Evolutionary conservation across 1,140 invertebrate genomes (phyloP).

Genomic region (Atta colombica): DNA sequence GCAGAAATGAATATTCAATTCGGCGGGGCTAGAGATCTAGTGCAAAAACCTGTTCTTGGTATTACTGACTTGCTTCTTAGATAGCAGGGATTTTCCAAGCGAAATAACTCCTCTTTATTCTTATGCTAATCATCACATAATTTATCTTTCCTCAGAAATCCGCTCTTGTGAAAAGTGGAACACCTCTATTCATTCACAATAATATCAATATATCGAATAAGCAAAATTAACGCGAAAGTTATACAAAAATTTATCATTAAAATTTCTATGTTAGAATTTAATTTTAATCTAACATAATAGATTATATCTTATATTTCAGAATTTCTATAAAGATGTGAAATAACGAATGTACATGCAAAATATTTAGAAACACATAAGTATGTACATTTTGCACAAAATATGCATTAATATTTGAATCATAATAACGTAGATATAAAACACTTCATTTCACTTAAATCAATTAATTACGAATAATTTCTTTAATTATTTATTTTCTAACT

Average conservation of each 20-base stretch:
- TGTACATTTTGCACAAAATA: neutral
- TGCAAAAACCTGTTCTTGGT: neutral
- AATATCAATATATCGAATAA: neutral
- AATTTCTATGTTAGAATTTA: neutral
- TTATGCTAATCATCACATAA: neutral
- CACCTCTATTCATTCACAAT: neutral
- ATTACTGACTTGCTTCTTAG: slow-evolving; percentile 18
- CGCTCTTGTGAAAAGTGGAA: neutral
- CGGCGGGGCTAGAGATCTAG: neutral
- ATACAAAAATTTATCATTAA: neutral
- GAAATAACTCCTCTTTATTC: slow-evolving; percentile 36
- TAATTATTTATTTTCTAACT: neutral
- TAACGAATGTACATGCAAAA: neutral
- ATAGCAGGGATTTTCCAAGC: neutral
- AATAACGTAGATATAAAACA: neutral
- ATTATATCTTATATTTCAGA: neutral
- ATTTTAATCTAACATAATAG: neutral
- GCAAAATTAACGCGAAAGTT: neutral
- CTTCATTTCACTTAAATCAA: too few species aligned
- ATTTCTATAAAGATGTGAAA: neutral
- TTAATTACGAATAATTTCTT: neutral
- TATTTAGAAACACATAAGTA: neutral
- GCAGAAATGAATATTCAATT: slow-evolving; percentile 27
- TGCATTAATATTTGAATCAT: neutral
- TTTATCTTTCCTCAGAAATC: neutral